phyloP scores from a whole-genome alignment of 2,888 invertebrate genomes.

The Macropis europaea region DNA sequence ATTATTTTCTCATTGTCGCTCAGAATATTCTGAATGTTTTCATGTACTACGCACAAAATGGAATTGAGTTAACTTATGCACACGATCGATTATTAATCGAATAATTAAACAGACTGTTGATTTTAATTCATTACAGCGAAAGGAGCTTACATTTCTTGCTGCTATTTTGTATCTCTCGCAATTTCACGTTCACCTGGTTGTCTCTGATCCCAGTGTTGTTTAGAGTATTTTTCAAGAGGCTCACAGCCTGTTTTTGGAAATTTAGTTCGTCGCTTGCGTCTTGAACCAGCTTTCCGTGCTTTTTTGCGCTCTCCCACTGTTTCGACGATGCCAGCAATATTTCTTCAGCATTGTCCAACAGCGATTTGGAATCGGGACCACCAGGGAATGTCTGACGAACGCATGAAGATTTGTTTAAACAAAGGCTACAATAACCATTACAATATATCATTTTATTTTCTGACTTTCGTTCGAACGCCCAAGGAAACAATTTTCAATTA shows the following conservation, averaged over 20 bases:
- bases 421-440: too few species aligned
- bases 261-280: slow-evolving; percentile 80
- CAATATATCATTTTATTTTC: too few species aligned
- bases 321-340: slow-evolving; percentile 70
- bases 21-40: slow-evolving; percentile 57
- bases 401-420: too few species aligned
- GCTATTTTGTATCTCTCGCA: slow-evolving; percentile 81
- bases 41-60: slow-evolving; percentile 63
- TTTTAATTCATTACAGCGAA: background rate
- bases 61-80: background rate
- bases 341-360: slow-evolving; percentile 73
- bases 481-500: too few species aligned
- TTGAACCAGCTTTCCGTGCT: slow-evolving; percentile 78
- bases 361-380: slow-evolving; percentile 67
- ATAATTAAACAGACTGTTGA: background rate
- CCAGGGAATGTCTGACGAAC: slow-evolving; percentile 69
- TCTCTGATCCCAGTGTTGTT: slow-evolving; percentile 76
- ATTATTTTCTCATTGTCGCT: slow-evolving; percentile 59
- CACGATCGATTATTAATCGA: background rate
- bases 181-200: slow-evolving; percentile 75
- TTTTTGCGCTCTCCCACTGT: slow-evolving; percentile 72
- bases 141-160: slow-evolving; percentile 80
- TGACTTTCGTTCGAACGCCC: too few species aligned
- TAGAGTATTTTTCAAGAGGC: slow-evolving; percentile 72
- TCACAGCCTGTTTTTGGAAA: slow-evolving; percentile 70